Base-by-base conservation (phyloP, 2,113 vertebrate species). In the Lepidothrix coronata region DNA sequence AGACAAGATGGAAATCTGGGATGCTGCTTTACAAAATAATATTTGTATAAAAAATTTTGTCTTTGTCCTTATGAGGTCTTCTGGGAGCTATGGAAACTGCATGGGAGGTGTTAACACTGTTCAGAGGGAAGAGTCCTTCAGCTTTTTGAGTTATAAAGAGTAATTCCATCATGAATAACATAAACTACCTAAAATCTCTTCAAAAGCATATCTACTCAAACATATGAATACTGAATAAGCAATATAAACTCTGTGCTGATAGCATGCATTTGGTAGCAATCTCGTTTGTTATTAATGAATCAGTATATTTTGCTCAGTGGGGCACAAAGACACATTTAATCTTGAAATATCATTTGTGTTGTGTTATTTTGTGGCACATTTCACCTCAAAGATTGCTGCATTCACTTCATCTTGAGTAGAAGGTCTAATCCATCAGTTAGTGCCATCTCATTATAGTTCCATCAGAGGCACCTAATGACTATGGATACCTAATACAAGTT, bases 351-450 rank as follows among this genome's bases (percentile, higher is more conserved):
- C 80, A 63, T 88, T 67, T 66, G 33, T 41, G 51, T 66, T 81
- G 46, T 79, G 43, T 65, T 95, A 88, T 89, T 90, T 70, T 75
- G 43, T 35, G 41, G 28, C 43, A 55, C 31, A 71, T 87, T 76
- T 97, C 91, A 74, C 33, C 58, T 80, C 52, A 94, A 80, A 96
- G 82, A 88, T 94, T 93, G 67, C 67, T 49, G 10, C 51, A 58
- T 71, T 93, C 72, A 33, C 67, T 91, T 91, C 48, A 71, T 95
- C 79, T 76, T 62, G 22, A 54, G 43, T 54, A 81, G 68, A 65
- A 73, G 57, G 73, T 30, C 49, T 91, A 78, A 81, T 80, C 72
- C 67, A 93, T 85, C 93, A 92, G 76, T 85, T 70, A 85, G 66
- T 84, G 65, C 30, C 71, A 48, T 88, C 67, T 87, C 93, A 85